Conservation (phyloP, 1,140 invertebrate species). For the Limonius californicus region DNA sequence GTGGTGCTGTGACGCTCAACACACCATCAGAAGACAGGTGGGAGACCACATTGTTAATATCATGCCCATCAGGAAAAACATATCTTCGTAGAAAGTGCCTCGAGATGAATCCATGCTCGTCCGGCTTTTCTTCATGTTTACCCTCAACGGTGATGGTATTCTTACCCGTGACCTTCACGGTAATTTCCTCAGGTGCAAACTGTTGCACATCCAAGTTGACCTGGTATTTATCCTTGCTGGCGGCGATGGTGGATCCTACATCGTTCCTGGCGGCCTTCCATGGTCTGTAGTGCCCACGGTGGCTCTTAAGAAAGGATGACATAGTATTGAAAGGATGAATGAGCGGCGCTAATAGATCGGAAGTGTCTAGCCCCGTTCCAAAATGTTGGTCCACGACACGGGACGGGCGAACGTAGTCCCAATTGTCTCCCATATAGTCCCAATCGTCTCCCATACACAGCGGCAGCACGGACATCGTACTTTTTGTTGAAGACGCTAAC, state of each 20-base stretch:
- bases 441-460: too few species aligned
- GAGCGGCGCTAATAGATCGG: slow-evolving; percentile 36
- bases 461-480: slow-evolving; percentile 29
- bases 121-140: slow-evolving; percentile 66
- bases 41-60: slow-evolving; percentile 54
- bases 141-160: slow-evolving; percentile 64
- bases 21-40: slow-evolving; percentile 60
- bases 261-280: slow-evolving; percentile 41
- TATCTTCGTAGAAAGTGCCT: slow-evolving; percentile 67
- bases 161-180: slow-evolving; percentile 69
- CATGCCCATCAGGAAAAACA: slow-evolving; percentile 55
- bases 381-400: slow-evolving; percentile 39
- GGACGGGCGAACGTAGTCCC: slow-evolving; percentile 22
- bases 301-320: slow-evolving; percentile 25
- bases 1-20: slow-evolving; percentile 59
- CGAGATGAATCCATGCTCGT: slow-evolving; percentile 61
- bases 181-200: slow-evolving; percentile 76
- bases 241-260: slow-evolving; percentile 50
- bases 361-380: slow-evolving; percentile 34
- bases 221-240: slow-evolving; percentile 55
- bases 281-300: slow-evolving; percentile 39
- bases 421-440: slow-evolving; percentile 24
- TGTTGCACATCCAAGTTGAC: slow-evolving; percentile 67
- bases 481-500: too few species aligned
- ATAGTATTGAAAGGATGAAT: neutral